Percentiles rank a stretch among this genome's conserved stretches.
phyloP scores from a whole-genome alignment of 2,797 vertebrate species.

The Antennarius maculatus region DNA sequence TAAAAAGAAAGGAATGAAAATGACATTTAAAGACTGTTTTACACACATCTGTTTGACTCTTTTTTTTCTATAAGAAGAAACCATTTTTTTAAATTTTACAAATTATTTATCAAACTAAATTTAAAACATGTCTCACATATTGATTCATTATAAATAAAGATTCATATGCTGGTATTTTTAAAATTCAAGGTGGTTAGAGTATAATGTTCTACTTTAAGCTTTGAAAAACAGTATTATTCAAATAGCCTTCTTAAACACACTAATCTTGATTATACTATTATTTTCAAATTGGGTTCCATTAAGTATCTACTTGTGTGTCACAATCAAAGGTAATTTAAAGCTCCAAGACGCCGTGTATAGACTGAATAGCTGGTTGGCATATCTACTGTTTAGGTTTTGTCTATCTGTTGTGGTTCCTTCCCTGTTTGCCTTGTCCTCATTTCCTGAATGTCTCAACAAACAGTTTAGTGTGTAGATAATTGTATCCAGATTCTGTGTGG shows the following conservation, averaged over 20 bases:
- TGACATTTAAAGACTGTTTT: too few species aligned
- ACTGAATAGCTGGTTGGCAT: slow-evolving; percentile 38
- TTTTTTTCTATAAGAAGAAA: too few species aligned
- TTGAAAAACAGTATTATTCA: neutral
- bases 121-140: too few species aligned
- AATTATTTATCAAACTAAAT: too few species aligned
- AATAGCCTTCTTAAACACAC: neutral
- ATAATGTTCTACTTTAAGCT: neutral
- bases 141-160: too few species aligned
- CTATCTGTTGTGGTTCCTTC: slow-evolving; percentile 70
- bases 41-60: too few species aligned
- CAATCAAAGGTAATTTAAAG: slow-evolving; percentile 46
- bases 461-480: slow-evolving; percentile 60
- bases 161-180: too few species aligned
- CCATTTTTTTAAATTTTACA: too few species aligned
- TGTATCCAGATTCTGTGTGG: slow-evolving; percentile 51
- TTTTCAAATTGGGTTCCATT: neutral
- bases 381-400: slow-evolving; percentile 63
- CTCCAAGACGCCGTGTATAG: slow-evolving; percentile 26
- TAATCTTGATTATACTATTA: neutral
- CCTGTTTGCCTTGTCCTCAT: slow-evolving; percentile 61
- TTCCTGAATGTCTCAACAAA: slow-evolving; percentile 68
- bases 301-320: slow-evolving; percentile 5
- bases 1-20: neutral
- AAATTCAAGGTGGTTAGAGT: neutral